Evolutionary conservation across 2,113 vertebrate species (phyloP), one percentile per base, ranked within the genome.

Genomic region (Saccopteryx bilineata): DNA sequence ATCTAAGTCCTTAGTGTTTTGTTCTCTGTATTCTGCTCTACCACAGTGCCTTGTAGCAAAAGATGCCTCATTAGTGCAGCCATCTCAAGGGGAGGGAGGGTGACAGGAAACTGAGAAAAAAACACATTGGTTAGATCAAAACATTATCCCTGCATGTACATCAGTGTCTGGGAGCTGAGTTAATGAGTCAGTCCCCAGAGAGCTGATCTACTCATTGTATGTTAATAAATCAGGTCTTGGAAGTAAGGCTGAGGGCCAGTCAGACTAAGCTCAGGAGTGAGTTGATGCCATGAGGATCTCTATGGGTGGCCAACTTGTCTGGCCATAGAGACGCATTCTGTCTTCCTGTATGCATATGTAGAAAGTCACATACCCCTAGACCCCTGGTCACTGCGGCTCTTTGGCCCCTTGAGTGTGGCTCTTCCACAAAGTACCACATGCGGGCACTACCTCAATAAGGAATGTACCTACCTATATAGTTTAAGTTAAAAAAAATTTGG

Each of bases 131-230:
- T 87, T 66, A 72, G 48, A 61, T 87, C 50, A 93, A 79, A 96
- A 81, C 81, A 81, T 33, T 65, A 74, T 78, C 68, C n/a, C 31
- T 81, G 33, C 26, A 65, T 3, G 5, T 24, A 52, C 31, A 82
- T 52, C 50, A 66, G 24, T 33, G 75, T 66, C 60, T 71, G 52
- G 78, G 58, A 87, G n/a, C 65, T 65, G 24, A 66, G 76, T 87
- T 95, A 90, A 79, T 92, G 85, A 96, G 65, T 83, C 68, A 90
- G 81, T 11, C 69, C 56, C 28, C 56, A n/a, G 93, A 94, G 69
- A 71, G 85, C 65, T 89, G 71, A 87, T 74, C 71, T 7, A 66
- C n/a, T 90, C 72, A n/a, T 12, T 33, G 9, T 19, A 11, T 85
- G 54, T 84, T 93, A 75, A 74, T 93, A 60, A 75, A 87, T 86